Conservation (phyloP, 64 coral and sea anemone genomes). For the Cladopsammia gracilis region DNA sequence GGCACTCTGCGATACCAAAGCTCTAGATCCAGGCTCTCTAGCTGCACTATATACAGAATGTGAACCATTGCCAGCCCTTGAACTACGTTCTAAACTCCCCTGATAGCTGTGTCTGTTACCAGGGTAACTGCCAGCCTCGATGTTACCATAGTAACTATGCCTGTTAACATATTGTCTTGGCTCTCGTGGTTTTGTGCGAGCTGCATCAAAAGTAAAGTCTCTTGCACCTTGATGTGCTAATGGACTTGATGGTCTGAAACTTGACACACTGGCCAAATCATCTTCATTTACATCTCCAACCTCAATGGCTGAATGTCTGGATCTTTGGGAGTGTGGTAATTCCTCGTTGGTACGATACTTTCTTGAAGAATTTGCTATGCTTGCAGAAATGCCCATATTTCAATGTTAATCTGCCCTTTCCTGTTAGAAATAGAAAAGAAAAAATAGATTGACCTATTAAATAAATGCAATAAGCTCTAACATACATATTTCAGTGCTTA, state of each 20-base stretch:
- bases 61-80: conserved; percentile 22
- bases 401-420: neutral
- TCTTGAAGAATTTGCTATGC: conserved; percentile 71
- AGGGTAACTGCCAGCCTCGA: neutral
- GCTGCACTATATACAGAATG: neutral
- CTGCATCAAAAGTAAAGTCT: conserved; percentile 31
- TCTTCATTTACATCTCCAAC: conserved; percentile 25
- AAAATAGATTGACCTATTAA: too few relatives aligned
- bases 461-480: too few relatives aligned
- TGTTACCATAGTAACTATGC: conserved; percentile 35
- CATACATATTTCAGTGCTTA: too few relatives aligned
- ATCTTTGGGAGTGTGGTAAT: conserved; percentile 39
- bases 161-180: conserved; percentile 2
- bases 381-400: conserved; percentile 90
- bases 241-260: conserved; percentile 88
- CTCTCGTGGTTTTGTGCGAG: neutral
- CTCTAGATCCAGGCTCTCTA: conserved; percentile 39
- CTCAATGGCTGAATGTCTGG: conserved; percentile 25
- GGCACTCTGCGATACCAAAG: conserved; percentile 46
- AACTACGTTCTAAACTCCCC: conserved; percentile 17
- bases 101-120: neutral
- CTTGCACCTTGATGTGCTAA: conserved; percentile 79
- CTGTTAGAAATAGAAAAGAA: neutral
- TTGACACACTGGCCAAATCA: conserved; percentile 83
- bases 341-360: conserved; percentile 59